Conservation (phyloP, 2,888 invertebrate genomes). For the Synanthedon formicaeformis region DNA sequence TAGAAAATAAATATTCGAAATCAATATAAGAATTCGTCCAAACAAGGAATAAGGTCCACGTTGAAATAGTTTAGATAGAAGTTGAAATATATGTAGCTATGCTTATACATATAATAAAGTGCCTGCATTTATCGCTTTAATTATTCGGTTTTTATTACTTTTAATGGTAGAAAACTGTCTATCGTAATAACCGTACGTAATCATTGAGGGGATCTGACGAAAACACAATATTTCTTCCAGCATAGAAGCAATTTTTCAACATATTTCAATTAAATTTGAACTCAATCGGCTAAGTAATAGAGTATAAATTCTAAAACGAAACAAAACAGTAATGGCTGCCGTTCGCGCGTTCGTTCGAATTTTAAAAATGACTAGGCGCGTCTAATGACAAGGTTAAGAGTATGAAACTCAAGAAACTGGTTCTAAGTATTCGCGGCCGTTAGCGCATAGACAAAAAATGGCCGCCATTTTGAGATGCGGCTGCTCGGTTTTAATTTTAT, state of each 20-base stretch:
- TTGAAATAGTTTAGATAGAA: too few relatives aligned
- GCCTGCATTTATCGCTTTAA: not conserved
- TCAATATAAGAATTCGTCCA: too few relatives aligned
- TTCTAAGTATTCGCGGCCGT: conserved; percentile 33
- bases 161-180: not conserved
- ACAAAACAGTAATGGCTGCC: conserved; percentile 12
- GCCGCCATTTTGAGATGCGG: conserved; percentile 37
- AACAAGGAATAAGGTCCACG: too few relatives aligned
- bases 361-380: conserved; percentile 45
- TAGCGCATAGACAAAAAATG: conserved; percentile 46
- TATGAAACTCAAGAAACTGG: conserved; percentile 40
- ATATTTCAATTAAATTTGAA: conserved; percentile 12
- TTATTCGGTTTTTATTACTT: not conserved
- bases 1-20: too few relatives aligned
- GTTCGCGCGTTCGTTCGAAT: conserved; percentile 18
- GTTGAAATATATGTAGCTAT: too few relatives aligned
- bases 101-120: too few relatives aligned
- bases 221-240: not conserved
- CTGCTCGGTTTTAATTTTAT: not conserved
- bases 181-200: not conserved
- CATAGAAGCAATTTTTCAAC: not conserved
- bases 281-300: conserved; percentile 10
- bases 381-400: conserved; percentile 55
- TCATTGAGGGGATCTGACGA: not conserved
- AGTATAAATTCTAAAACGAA: conserved; percentile 10